Conservation (phyloP, 2,888 invertebrate genomes). For the Eutolmus rufibarbis region DNA sequence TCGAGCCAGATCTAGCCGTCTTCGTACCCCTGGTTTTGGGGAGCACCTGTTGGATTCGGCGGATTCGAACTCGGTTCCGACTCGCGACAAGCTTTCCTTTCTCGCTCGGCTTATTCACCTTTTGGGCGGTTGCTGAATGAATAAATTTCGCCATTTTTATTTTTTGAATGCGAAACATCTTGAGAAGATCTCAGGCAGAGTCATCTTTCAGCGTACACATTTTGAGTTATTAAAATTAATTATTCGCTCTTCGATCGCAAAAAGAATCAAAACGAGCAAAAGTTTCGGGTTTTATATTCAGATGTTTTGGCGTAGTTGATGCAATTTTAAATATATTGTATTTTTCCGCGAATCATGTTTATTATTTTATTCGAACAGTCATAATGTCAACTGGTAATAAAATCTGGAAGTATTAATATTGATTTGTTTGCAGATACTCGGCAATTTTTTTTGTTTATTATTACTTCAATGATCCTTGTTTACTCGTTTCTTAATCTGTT, state of each 20-base stretch:
- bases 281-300: neutral
- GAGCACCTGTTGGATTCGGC: conserved; percentile 15
- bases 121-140: conserved; percentile 16
- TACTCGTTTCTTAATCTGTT: neutral
- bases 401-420: neutral
- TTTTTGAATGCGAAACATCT: neutral
- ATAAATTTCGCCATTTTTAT: conserved; percentile 7
- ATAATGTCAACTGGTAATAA: neutral
- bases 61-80: neutral
- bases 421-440: neutral
- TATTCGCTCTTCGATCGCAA: neutral
- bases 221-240: neutral
- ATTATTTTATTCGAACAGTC: neutral
- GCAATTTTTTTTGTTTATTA: neutral
- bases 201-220: neutral
- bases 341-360: neutral
- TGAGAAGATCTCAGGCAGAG: neutral
- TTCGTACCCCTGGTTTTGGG: neutral
- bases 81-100: neutral
- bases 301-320: neutral
- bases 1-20: neutral
- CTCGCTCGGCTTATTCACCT: conserved; percentile 15
- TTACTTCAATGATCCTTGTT: neutral
- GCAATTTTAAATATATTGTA: neutral
- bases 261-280: neutral